Percentiles rank a stretch among this genome's conserved stretches.
Conservation (phyloP, 2,113 vertebrate genomes). For the Myotis lucifugus region DNA sequence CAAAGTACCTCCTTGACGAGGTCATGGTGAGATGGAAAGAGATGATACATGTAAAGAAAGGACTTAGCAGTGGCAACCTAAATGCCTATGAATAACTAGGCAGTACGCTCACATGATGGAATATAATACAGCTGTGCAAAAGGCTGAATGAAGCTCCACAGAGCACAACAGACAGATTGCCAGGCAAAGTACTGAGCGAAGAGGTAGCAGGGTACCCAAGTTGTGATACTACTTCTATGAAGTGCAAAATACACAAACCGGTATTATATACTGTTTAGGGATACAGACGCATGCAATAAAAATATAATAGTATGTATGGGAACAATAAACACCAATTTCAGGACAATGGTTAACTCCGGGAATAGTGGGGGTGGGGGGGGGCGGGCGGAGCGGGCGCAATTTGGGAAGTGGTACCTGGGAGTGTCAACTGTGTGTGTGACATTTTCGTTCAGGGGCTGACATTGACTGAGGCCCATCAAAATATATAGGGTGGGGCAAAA, state of each 20-base stretch:
- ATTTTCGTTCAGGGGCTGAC: not conserved
- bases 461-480: not conserved
- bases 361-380: too few species aligned
- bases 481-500: too few species aligned
- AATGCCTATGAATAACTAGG: not conserved
- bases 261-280: not conserved
- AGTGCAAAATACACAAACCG: not conserved
- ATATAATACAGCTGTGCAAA: not conserved
- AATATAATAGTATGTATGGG: not conserved
- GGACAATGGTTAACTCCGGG: not conserved
- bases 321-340: not conserved
- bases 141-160: accelerated
- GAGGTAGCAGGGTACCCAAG: not conserved
- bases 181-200: not conserved
- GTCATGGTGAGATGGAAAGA: not conserved
- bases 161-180: not conserved
- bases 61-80: not conserved
- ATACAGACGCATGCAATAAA: not conserved
- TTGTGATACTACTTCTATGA: not conserved
- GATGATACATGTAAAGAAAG: not conserved
- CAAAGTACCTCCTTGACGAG: not conserved
- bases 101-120: accelerated
- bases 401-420: not conserved
- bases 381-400: accelerated
- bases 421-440: not conserved